Conservation (phyloP, 2,113 vertebrate genomes). For the Setophaga petechia region DNA sequence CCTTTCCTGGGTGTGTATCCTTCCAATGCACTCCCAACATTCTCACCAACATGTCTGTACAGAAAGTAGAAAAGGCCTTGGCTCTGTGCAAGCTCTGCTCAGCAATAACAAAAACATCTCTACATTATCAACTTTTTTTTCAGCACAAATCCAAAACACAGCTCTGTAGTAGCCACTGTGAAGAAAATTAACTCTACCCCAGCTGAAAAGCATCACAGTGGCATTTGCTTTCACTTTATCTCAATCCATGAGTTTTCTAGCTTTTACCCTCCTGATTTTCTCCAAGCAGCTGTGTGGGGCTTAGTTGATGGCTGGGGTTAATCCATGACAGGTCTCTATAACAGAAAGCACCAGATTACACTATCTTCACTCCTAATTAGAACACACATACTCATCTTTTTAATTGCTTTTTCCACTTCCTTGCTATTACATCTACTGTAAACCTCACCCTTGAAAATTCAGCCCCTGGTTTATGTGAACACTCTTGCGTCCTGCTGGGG, state of each 20-base stretch:
- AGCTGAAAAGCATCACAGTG: background rate
- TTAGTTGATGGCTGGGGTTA: background rate
- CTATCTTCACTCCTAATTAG: background rate
- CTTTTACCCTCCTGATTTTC: background rate
- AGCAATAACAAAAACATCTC: background rate
- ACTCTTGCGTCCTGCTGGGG: background rate
- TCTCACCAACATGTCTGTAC: rapidly evolving
- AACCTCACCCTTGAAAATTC: background rate
- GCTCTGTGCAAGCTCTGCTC: background rate
- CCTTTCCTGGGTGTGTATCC: background rate
- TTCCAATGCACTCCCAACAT: background rate
- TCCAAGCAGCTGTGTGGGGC: rapidly evolving
- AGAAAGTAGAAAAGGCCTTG: background rate
- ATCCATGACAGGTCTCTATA: background rate
- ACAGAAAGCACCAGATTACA: background rate
- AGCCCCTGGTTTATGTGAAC: background rate
- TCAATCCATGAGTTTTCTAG: background rate
- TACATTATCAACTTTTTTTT: background rate
- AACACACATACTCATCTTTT: background rate
- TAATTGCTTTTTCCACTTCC: background rate
- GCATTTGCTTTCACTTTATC: background rate
- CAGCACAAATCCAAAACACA: background rate
- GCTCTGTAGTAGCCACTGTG: background rate
- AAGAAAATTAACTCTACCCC: background rate
- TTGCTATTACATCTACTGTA: background rate